Evolutionary conservation across 2,113 vertebrate genomes (phyloP).

Genomic region (Prionailurus bengalensis): DNA sequence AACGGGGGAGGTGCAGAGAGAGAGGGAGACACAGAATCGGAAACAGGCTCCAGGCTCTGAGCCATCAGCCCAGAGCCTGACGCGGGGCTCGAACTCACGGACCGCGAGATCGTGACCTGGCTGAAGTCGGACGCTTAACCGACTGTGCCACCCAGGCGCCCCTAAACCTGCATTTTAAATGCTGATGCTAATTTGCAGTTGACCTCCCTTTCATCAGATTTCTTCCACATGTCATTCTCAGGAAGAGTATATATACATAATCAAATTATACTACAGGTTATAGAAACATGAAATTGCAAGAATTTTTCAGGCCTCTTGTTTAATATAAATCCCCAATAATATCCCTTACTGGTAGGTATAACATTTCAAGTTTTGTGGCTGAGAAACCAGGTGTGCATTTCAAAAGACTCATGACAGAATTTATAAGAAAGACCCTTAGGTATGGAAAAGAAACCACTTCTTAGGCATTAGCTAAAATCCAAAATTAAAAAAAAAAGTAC

Average conservation of each 20-base stretch:
- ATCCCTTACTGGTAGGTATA: not conserved
- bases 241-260: not conserved
- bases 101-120: too few species aligned
- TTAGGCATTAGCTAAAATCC: slow-evolving; percentile 65
- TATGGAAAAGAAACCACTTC: slow-evolving; percentile 63
- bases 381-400: slow-evolving; percentile 63
- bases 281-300: not conserved
- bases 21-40: too few species aligned
- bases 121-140: too few species aligned
- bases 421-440: slow-evolving; percentile 52
- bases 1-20: too few species aligned
- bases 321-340: slow-evolving; percentile 27
- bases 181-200: not conserved
- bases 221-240: not conserved
- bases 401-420: slow-evolving; percentile 50
- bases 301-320: slow-evolving; percentile 11
- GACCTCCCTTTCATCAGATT: not conserved
- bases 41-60: too few species aligned
- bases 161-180: not conserved
- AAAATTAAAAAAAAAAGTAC: slow-evolving; percentile 62
- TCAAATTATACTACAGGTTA: not conserved
- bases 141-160: too few species aligned
- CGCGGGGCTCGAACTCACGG: too few species aligned
- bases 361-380: slow-evolving; percentile 22
- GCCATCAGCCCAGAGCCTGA: too few species aligned